Evolutionary conservation across 2,888 invertebrate species (phyloP).

Genomic region (Caenorhabditis parvicauda): DNA sequence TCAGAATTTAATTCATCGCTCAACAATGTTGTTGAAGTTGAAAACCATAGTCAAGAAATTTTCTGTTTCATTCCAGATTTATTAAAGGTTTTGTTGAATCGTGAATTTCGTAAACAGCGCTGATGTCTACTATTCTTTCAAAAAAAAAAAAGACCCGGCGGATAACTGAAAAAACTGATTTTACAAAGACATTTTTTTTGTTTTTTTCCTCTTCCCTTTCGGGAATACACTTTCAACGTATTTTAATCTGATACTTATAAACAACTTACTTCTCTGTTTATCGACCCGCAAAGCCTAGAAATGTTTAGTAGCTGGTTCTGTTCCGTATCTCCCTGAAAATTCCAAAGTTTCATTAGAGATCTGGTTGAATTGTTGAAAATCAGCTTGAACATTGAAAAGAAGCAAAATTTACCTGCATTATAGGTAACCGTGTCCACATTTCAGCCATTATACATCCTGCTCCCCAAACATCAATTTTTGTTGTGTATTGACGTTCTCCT

Average conservation of each 20-base stretch:
- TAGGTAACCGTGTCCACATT: conserved; percentile 87
- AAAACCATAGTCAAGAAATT: too few relatives aligned
- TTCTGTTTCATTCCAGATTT: neutral
- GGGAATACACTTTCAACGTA: neutral
- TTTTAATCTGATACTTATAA: too few relatives aligned
- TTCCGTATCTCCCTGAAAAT: conserved; percentile 80
- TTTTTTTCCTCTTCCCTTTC: neutral
- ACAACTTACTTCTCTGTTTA: conserved; percentile 73
- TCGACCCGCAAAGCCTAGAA: conserved; percentile 91
- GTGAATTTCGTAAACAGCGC: neutral
- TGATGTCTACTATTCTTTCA: neutral
- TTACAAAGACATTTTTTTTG: neutral
- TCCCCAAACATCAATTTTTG: conserved; percentile 86
- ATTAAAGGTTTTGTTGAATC: neutral
- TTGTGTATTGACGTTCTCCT: conserved; percentile 80
- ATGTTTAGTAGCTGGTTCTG: conserved; percentile 92
- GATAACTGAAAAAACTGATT: too few relatives aligned
- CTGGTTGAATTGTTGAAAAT: neutral
- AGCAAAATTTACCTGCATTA: conserved; percentile 63
- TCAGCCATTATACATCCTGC: conserved; percentile 99
- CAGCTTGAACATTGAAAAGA: neutral
- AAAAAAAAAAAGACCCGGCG: too few relatives aligned
- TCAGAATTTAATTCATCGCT: too few relatives aligned
- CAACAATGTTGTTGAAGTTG: too few relatives aligned
- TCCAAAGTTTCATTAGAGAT: neutral